Percentiles rank a stretch among this genome's conserved stretches.
Conservation (phyloP, 2,797 vertebrate species). For the Rhinophrynus dorsalis region DNA sequence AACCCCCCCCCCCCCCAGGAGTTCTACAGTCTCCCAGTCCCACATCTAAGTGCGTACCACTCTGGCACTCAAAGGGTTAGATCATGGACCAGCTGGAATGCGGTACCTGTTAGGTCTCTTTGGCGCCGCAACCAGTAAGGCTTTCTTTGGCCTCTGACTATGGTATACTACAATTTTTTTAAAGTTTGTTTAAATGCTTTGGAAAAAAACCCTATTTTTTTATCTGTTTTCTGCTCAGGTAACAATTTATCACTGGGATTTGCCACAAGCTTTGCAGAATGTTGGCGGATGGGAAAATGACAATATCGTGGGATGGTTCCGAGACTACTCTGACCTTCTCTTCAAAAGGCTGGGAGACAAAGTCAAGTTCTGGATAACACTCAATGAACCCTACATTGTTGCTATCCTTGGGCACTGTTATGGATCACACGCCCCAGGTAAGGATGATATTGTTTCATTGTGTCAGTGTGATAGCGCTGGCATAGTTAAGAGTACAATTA, state of each 20-base stretch:
- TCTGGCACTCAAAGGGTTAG: too few species aligned
- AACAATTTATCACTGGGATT: constrained; percentile 95
- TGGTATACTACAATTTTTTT: too few species aligned
- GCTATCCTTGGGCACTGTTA: constrained; percentile 82
- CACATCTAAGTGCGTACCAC: too few species aligned
- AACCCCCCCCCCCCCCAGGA: too few species aligned
- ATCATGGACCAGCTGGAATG: too few species aligned
- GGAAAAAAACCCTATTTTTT: too few species aligned
- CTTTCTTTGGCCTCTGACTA: too few species aligned
- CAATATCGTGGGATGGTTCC: constrained; percentile 75
- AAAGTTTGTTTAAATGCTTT: too few species aligned
- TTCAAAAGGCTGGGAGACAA: constrained; percentile 84
- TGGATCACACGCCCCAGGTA: constrained; percentile 87
- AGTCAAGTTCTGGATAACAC: constrained; percentile 94
- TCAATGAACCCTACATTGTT: constrained; percentile 88
- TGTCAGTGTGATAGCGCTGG: background rate
- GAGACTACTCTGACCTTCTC: constrained; percentile 85
- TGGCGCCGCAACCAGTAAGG: too few species aligned
- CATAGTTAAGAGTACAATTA: too few species aligned
- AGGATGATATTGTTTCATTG: constrained; percentile 9
- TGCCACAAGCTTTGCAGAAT: constrained; percentile 87
- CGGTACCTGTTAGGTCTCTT: too few species aligned
- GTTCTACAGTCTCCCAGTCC: too few species aligned
- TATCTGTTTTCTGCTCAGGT: constrained; percentile 66
- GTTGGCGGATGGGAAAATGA: constrained; percentile 89